Evolutionary conservation across 2,113 vertebrate species (phyloP), one percentile per base, ranked within the genome.

Genomic region (Sapajus apella): DNA sequence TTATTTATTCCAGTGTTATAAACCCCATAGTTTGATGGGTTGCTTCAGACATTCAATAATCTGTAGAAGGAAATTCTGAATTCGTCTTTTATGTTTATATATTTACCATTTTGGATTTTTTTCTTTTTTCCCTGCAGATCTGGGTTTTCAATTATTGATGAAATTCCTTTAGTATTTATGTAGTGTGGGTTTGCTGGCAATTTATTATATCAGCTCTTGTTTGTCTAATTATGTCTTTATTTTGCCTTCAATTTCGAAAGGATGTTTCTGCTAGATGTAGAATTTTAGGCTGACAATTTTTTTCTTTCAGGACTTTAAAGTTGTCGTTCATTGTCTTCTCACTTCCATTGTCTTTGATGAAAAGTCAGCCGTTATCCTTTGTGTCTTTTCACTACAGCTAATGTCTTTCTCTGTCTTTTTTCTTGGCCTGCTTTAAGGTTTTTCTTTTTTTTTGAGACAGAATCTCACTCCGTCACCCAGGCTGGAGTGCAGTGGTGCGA

Each of bases 371-470:
- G 5, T 58, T 52, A 13, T 27, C 50, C 72, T 52, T 56, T 32
- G 1, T 50, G 21, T 5, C 70, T 14, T n/a, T 27, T n/a, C 2
- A 12, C n/a, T 20, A 0, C 23, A 40, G 37, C 47, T n/a, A 10
- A 23, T 3, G 23, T 56, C 43, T 77, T 25, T 37, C 47, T 83
- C 17, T 25, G 16, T 20, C 16, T 61, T 11, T 45, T 13, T n/a
- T 18, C 45, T 92, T 55, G 21, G 25, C 9, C 40, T 21, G 43
- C 85, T 84, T 90, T 27, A 27, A 43, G 32, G 50, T 55, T 37
- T 82, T 68, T 47, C 23, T 73, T 64, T 64, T 30, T 27, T 30
- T 30, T 64, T 64, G 61, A 64, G 61, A 30, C 61, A 64, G 5
- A 30, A 64, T 32, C 61, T 64, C 27, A 6, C 12, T 61, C 58